Conservation (phyloP, 2,113 vertebrate species). For the Catharus minimus region DNA sequence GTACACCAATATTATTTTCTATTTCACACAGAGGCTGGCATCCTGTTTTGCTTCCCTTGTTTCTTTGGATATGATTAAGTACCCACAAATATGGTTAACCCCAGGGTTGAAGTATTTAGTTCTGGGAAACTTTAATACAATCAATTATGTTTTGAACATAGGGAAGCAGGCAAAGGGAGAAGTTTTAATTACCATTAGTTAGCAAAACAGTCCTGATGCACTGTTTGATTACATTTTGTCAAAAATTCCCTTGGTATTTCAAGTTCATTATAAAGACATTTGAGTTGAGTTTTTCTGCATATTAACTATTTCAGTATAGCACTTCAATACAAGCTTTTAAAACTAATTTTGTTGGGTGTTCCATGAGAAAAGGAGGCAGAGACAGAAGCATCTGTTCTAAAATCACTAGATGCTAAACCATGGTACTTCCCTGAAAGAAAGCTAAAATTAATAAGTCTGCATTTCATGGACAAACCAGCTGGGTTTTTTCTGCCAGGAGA, state of each 20-base stretch:
- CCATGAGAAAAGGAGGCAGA: neutral
- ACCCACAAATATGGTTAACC: constrained; percentile 40
- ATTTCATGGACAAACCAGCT: neutral
- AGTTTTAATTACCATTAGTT: constrained; percentile 52
- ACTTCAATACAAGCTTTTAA: neutral
- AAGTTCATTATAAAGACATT: neutral
- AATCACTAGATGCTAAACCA: neutral
- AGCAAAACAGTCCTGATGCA: constrained; percentile 19
- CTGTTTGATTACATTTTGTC: constrained; percentile 6
- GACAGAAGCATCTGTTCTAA: neutral
- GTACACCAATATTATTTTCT: neutral
- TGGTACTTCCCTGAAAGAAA: neutral
- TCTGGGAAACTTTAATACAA: constrained; percentile 53
- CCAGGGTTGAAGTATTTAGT: constrained; percentile 39
- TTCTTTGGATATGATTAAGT: constrained; percentile 47
- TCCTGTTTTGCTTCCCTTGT: constrained; percentile 36
- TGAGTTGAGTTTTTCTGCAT: neutral
- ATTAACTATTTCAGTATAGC: neutral
- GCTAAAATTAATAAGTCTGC: neutral
- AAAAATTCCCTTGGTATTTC: constrained; percentile 25
- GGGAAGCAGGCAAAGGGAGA: neutral
- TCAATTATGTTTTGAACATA: constrained; percentile 38
- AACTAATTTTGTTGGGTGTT: neutral
- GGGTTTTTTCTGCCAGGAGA: neutral
- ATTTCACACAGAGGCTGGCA: neutral